Evolutionary conservation across 2,113 vertebrate genomes (phyloP).

Genomic region (Grantiella picta): DNA sequence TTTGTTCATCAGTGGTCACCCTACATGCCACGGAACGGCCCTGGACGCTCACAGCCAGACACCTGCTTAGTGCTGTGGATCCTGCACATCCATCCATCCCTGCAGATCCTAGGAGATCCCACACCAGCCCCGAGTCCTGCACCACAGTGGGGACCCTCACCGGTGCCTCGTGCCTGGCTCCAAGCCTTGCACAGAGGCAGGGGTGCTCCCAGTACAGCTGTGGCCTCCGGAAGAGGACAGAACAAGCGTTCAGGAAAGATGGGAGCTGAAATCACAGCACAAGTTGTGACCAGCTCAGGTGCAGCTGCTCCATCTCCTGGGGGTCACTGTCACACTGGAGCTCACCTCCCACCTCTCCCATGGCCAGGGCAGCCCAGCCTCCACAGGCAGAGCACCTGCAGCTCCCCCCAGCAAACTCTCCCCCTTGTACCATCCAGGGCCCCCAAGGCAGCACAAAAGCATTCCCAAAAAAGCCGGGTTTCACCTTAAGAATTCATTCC

Average conservation of each 20-base stretch:
- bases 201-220: not conserved
- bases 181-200: not conserved
- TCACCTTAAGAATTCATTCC: not conserved
- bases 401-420: not conserved
- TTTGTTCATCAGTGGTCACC: not conserved
- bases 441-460: not conserved
- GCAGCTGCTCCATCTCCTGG: not conserved
- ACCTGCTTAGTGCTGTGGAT: rapidly evolving
- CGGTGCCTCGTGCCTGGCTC: rapidly evolving
- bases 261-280: not conserved
- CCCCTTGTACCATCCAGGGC: not conserved
- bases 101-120: not conserved
- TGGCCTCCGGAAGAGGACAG: not conserved
- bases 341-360: rapidly evolving
- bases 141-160: rapidly evolving
- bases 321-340: not conserved
- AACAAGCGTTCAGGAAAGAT: rapidly evolving
- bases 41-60: rapidly evolving
- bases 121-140: not conserved
- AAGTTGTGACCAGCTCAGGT: not conserved
- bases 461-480: not conserved
- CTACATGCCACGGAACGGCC: rapidly evolving
- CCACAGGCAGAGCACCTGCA: not conserved
- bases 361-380: not conserved
- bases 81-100: not conserved